Evolutionary conservation across 2,888 invertebrate species (phyloP), one percentile per base, ranked within the genome.

Genomic region (Holacanthella duospinosa): DNA sequence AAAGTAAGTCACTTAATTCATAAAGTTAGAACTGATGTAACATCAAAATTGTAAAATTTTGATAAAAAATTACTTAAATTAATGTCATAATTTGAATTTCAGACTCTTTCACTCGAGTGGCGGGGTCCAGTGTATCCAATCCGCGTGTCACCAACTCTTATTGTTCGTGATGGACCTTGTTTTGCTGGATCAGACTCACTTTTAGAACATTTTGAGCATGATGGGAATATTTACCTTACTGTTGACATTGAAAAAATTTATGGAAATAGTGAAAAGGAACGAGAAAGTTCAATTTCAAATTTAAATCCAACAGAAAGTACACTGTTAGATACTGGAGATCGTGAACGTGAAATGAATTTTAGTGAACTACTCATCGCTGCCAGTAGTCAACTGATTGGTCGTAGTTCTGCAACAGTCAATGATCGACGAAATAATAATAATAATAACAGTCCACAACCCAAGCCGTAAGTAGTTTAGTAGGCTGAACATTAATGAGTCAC

Each of bases 61-160:
- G 27, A 25, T 24, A 48, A 60, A 12, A 29, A n/a, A 3, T 27
- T 24, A 24, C 43, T 60, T n/a, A 21, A 27, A 25, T 54, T 21
- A 54, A 29, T 54, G 12, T 6, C 27, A n/a, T 28, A n/a, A n/a
- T 48, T 21, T 48, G 12, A 21, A 16, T 21, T 48, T 48, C 29
- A 48, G 53, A 36, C 29, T 55, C 24, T 67, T 3, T 28, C 58
- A 1, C 36, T 64, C n/a, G 44, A 60, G 2, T 72, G 72, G 72
- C 61, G 66, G 26, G 72, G 72, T 19, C 70, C 71, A 0, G 70
- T 70, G 2, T 66, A 71, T 19, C 59, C 68, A 1, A 65, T 72
- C 19, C 63, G 72, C 19, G 68, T 68, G 0, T 54, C 64, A 1
- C 43, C 64, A 4, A 55, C 59, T 24, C 21, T 25, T 0, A 68